These are phyloP conservation scores for Hypsopygia costalis DNA, from an alignment of 2,888 invertebrate species.

Conservation along the genomic window DNA sequence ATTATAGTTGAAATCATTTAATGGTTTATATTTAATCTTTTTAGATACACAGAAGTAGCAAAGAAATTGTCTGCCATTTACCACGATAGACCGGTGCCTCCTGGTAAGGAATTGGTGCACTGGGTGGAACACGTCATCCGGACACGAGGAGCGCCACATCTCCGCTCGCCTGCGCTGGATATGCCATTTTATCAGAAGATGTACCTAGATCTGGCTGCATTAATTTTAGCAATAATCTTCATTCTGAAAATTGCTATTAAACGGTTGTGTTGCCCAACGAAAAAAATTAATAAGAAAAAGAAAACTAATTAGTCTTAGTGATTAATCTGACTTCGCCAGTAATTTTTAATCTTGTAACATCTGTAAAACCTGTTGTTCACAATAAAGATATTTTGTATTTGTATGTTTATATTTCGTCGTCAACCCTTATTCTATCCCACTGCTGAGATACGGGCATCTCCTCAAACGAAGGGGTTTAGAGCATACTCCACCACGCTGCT, in stretches of 20 bases:
- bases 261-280: not conserved
- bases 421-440: no score
- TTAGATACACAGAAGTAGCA: not conserved
- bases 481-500: no score
- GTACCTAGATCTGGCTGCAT: constrained; percentile 26
- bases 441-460: no score
- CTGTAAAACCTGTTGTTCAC: no score
- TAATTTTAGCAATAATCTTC: not conserved
- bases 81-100: constrained; percentile 27
- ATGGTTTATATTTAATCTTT: not conserved
- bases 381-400: no score
- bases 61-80: constrained; percentile 24
- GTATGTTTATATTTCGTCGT: no score
- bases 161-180: constrained; percentile 27
- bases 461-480: no score
- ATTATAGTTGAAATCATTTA: no score
- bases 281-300: not conserved
- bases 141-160: constrained; percentile 26
- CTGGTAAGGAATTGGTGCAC: constrained; percentile 27
- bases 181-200: constrained; percentile 30
- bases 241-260: not conserved
- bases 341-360: no score
- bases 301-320: not conserved
- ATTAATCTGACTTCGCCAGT: no score
- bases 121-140: constrained; percentile 30